Evolutionary conservation across 2,888 invertebrate species (phyloP), one percentile per base, ranked within the genome.

Genomic region (Cistogaster globosa): DNA sequence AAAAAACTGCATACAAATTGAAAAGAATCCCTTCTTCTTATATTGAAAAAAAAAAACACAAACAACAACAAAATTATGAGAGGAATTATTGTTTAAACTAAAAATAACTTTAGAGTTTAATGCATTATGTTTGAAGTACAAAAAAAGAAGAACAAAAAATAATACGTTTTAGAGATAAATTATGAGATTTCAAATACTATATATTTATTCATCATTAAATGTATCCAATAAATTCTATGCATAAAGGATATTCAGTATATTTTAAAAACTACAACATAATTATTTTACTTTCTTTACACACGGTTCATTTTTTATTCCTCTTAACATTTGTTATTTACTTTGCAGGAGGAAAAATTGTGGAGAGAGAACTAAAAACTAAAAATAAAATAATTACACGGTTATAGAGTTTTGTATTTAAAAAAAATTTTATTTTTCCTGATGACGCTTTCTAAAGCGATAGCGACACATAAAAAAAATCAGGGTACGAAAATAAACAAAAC

Each of bases 41-140:
- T 48, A n/a, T 8, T 16, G 36, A 32, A 32, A 32, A 32, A 0
- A 16, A 22, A 36, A 18, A 62, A 22, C 62, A 75, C 53, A 62
- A 38, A 22, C 12, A 36, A 32, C 36, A 74, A 4, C 48, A 58
- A 72, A 67, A 22, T 32, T 55, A 69, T 76, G 20, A 76, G 76
- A 82, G 69, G 69, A 82, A 58, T 75, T 69, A 75, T 81, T 81
- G 68, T 75, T 80, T 71, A 53, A 26, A 58, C 63, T 65, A 76
- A 76, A 76, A 53, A 69, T 58, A 82, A 76, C 57, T 63, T 22
- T 11, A 51, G 57, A 51, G n/a, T 18, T 4, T 26, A 2, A 58
- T 57, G 53, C 48, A 63, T 79, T 63, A 26, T 60, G 14, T 32
- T 48, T 42, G 26, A 38, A 60, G 45, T 18, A 14, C 2, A 5